These are phyloP conservation scores for Drosophila punjabiensis DNA, from an alignment of 1,140 invertebrate genomes.

Conservation along the genomic window DNA sequence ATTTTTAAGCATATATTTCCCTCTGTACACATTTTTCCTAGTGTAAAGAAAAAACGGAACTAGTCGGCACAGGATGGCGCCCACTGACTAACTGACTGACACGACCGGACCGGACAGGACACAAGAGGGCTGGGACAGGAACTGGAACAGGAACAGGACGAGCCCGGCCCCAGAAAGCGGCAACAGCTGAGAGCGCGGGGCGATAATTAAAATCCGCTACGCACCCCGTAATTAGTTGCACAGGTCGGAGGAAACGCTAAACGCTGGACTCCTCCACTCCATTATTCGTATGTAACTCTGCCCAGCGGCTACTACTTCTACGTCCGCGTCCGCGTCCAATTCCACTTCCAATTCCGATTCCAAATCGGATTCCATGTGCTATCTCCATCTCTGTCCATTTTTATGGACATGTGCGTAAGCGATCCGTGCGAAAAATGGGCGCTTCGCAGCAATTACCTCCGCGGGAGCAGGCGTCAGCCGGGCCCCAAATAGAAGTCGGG, in stretches of 20 bases:
- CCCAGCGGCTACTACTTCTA: constrained; percentile 14
- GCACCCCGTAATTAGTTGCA: constrained; percentile 79
- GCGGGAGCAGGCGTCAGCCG: constrained; percentile 25
- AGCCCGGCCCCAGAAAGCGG: constrained; percentile 34
- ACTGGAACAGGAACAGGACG: constrained; percentile 18
- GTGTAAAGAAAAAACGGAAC: constrained; percentile 5
- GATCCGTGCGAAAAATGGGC: constrained; percentile 85
- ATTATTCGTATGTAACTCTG: constrained; percentile 22
- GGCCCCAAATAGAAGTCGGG: constrained; percentile 31
- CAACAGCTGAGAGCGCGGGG: constrained; percentile 71
- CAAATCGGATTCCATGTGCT: constrained; percentile 28
- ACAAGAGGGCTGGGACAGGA: constrained; percentile 32
- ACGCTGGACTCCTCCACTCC: constrained; percentile 21
- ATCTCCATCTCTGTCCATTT: constrained; percentile 68
- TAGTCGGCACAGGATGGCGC: constrained; percentile 28
- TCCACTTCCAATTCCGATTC: constrained; percentile 53
- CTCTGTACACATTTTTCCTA: not conserved
- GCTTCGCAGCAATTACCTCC: constrained; percentile 82
- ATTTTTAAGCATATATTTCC: not conserved
- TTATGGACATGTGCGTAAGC: constrained; percentile 82
- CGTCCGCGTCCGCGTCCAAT: constrained; percentile 6
- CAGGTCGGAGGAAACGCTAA: constrained; percentile 45
- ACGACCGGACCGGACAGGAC: constrained; percentile 29
- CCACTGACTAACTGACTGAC: constrained; percentile 54
- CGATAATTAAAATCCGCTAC: constrained; percentile 81